Conservation (phyloP, 2,113 vertebrate species). For the Hiodon tergisus region DNA sequence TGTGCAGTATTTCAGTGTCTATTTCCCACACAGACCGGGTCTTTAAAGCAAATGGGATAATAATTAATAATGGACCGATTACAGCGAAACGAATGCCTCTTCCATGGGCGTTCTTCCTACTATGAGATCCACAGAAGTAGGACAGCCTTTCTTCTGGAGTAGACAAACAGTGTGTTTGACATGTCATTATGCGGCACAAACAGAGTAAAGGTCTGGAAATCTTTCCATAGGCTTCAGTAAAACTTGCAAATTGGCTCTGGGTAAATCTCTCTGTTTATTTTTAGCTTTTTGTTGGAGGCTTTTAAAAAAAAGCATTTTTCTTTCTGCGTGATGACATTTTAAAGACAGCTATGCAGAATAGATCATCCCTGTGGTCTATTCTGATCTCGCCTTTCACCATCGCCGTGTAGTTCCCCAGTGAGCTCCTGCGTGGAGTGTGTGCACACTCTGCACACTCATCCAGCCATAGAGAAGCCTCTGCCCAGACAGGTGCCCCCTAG, state of each 20-base stretch:
- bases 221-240: slow-evolving; percentile 17
- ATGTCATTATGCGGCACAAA: slow-evolving; percentile 11
- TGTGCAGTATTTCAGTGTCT: neutral
- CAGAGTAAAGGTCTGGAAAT: slow-evolving; percentile 19
- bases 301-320: slow-evolving; percentile 13
- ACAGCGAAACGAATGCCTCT: slow-evolving; percentile 13
- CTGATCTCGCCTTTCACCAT: slow-evolving; percentile 12
- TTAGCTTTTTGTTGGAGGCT: slow-evolving; percentile 13
- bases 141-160: slow-evolving; percentile 13
- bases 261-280: slow-evolving; percentile 14
- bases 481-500: too few relatives aligned
- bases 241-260: slow-evolving; percentile 24
- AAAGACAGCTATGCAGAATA: slow-evolving; percentile 11
- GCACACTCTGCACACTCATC: too few relatives aligned
- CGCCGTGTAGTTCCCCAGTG: neutral
- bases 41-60: slow-evolving; percentile 15
- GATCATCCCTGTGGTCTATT: slow-evolving; percentile 8
- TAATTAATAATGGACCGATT: slow-evolving; percentile 22
- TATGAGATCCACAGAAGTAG: slow-evolving; percentile 10
- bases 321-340: slow-evolving; percentile 19
- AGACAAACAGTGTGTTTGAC: slow-evolving; percentile 21
- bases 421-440: neutral
- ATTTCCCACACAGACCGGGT: neutral
- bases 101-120: slow-evolving; percentile 3
- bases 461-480: too few relatives aligned